A percentile compares a stretch with the other conserved stretches of the same genome.
These are phyloP conservation scores for Elysia chlorotica DNA, from an alignment of 1,140 invertebrate species.

Conservation along the genomic window DNA sequence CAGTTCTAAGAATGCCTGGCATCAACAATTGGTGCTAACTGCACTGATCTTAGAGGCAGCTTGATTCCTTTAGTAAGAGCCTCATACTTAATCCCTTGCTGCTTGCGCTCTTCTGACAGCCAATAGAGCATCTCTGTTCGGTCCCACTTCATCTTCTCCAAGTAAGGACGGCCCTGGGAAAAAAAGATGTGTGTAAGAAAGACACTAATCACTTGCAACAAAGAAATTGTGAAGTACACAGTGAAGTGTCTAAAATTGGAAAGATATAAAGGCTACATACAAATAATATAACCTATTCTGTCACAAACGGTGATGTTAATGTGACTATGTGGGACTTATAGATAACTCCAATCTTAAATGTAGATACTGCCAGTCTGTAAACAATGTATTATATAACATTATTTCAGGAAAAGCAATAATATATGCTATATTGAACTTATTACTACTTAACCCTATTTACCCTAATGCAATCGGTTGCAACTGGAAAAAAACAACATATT, in stretches of 20 bases:
- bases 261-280: background rate
- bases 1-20: no score
- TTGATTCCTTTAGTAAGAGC: slow-evolving; percentile 31
- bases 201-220: background rate
- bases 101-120: slow-evolving; percentile 60
- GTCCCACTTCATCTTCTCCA: slow-evolving; percentile 62
- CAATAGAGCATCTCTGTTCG: slow-evolving; percentile 62
- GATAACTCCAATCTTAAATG: background rate
- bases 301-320: background rate
- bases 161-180: slow-evolving; percentile 56
- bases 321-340: background rate
- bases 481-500: no score
- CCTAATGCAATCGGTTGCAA: no score
- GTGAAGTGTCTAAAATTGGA: background rate
- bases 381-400: no score
- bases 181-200: background rate
- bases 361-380: no score
- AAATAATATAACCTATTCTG: background rate
- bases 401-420: no score
- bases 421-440: no score
- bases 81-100: slow-evolving; percentile 54
- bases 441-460: no score
- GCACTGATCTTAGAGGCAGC: slow-evolving; percentile 32
- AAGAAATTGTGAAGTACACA: background rate
- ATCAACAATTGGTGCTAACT: slow-evolving; percentile 36